Evolutionary conservation across 2,113 vertebrate genomes (phyloP).

Genomic region (Malurus alboscapulatus): DNA sequence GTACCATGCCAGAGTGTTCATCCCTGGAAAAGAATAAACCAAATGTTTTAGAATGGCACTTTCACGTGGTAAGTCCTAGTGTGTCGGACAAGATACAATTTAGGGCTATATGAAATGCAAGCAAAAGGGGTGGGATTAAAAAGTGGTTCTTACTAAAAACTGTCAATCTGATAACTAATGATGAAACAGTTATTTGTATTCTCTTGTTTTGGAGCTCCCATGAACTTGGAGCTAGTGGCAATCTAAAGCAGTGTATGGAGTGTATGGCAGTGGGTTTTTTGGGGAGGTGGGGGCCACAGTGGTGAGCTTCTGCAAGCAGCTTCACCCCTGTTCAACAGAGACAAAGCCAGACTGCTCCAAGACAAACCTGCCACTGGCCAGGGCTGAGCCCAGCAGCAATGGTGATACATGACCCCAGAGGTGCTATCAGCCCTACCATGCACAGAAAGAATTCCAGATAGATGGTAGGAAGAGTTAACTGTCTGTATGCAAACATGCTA

Average conservation of each 20-base stretch:
- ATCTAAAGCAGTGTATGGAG: background rate
- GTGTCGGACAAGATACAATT: background rate
- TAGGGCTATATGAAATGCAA: background rate
- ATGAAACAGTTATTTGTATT: background rate
- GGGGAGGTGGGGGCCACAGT: background rate
- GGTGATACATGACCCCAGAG: too few species aligned
- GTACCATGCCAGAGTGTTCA: conserved; percentile 35
- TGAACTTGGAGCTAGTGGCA: background rate
- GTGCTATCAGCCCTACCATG: background rate
- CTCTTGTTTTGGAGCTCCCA: background rate
- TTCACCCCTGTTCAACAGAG: background rate
- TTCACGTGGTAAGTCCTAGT: background rate
- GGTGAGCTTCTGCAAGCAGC: background rate
- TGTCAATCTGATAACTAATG: background rate
- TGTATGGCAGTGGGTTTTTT: fast-evolving
- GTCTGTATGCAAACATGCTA: background rate
- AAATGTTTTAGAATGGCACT: background rate
- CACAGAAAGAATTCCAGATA: background rate
- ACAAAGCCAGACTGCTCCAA: background rate
- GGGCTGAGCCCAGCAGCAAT: background rate
- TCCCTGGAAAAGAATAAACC: conserved; percentile 34
- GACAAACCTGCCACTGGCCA: fast-evolving
- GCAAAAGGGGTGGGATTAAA: background rate
- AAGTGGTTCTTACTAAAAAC: background rate
- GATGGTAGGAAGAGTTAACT: background rate